Conservation (phyloP, 2,113 vertebrate species). For the Phocoena phocoena region DNA sequence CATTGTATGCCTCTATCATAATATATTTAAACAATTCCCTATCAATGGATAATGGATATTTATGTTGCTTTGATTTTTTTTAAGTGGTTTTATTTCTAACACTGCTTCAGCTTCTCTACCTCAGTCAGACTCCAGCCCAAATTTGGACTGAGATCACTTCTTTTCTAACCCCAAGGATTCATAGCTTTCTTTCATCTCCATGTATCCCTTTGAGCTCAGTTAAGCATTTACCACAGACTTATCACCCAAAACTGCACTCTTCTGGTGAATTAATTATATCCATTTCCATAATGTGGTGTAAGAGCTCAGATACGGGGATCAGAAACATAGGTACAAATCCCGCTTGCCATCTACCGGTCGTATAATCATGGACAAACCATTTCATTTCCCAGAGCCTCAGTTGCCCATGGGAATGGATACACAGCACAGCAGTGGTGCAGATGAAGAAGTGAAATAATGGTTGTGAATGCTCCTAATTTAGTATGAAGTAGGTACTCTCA, state of each 20-base stretch:
- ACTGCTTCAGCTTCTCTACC: neutral
- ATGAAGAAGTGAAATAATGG: neutral
- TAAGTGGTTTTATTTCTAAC: neutral
- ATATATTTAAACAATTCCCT: too few species aligned
- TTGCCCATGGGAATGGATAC: neutral
- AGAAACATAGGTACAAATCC: neutral
- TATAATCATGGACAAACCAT: neutral
- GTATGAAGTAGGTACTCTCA: neutral
- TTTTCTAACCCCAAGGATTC: neutral
- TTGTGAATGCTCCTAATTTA: neutral
- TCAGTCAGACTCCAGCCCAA: neutral
- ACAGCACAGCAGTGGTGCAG: accelerated
- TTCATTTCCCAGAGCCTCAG: neutral
- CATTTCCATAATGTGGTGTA: neutral
- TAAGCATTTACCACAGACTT: neutral
- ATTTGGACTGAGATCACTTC: neutral
- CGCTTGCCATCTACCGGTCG: neutral
- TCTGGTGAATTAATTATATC: neutral
- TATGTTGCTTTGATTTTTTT: too few species aligned
- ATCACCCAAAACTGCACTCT: neutral
- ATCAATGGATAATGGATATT: too few species aligned
- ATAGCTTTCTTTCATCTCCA: neutral
- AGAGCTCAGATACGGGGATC: neutral
- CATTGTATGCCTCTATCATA: too few species aligned
- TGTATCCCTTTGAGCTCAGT: neutral